These are phyloP conservation scores for Lepidochitona cinerea DNA, from an alignment of 2,888 invertebrate genomes.

Conservation along the genomic window DNA sequence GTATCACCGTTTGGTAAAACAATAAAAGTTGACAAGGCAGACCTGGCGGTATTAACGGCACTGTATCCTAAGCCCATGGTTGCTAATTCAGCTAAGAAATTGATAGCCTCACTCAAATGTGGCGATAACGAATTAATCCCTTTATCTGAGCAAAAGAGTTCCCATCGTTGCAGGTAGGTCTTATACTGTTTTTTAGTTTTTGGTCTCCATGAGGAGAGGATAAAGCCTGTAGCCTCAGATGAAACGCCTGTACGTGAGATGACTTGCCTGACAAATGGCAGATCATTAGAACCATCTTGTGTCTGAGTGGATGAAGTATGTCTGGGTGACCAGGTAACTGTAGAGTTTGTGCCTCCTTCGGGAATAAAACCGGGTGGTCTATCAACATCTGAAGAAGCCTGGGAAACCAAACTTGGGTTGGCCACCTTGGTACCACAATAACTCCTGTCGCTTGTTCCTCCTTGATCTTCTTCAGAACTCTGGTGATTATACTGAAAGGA, in stretches of 20 bases:
- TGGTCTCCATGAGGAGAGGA: slow-evolving; percentile 30
- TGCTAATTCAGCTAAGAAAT: slow-evolving; percentile 22
- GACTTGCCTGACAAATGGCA: slow-evolving; percentile 10
- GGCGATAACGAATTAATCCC: slow-evolving; percentile 25
- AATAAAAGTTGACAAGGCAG: neutral
- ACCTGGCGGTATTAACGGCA: slow-evolving; percentile 19
- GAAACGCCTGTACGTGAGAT: slow-evolving; percentile 5
- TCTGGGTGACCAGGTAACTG: neutral
- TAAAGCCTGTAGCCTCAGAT: slow-evolving; percentile 9
- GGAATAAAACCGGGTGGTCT: too few relatives aligned
- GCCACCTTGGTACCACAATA: slow-evolving; percentile 19
- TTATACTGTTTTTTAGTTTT: slow-evolving; percentile 29
- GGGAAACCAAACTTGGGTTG: slow-evolving; percentile 21
- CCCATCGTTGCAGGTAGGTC: slow-evolving; percentile 30
- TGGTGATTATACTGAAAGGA: slow-evolving; percentile 14
- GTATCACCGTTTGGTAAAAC: neutral
- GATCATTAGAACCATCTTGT: slow-evolving; percentile 14
- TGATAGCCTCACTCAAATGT: slow-evolving; percentile 22
- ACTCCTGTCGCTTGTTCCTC: slow-evolving; percentile 13
- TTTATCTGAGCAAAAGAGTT: slow-evolving; percentile 26
- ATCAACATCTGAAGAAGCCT: slow-evolving; percentile 8
- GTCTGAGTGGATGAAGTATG: neutral
- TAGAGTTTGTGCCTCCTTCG: too few relatives aligned
- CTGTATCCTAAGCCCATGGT: slow-evolving; percentile 23
- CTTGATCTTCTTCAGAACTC: slow-evolving; percentile 17